Evolutionary conservation across 2,888 invertebrate genomes (phyloP), one percentile per base, ranked within the genome.

Genomic region (Netelia melanura): DNA sequence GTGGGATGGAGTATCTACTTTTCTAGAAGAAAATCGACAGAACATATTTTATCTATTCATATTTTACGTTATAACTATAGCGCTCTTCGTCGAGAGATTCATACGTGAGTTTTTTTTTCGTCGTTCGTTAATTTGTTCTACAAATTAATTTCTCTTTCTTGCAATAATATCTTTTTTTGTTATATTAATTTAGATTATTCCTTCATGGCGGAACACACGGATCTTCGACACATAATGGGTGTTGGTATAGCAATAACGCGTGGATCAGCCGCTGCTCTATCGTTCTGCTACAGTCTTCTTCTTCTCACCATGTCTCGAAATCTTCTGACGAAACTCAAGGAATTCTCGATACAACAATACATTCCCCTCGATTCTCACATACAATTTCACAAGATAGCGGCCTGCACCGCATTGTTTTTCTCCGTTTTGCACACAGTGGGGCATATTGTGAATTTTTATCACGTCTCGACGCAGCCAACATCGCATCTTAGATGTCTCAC

Each of bases 361-460:
- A 98, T 98, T 80, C 98, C 98, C 0, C 94, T 98, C 25, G 99
- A 99, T 93, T 97, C 98, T 0, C 98, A 99, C 91, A 98, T 99
- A 77, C 98, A 98, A 91, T 99, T 99, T 93, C 99, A 99, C 94
- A 99, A 99, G 94, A 98, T 99, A 77, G 98, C 98, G 0, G 99
- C 99, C 0, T 97, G 98, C 89, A 99, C 99, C 0, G 98, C 98
- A 0, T 94, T 98, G 0, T 98, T 99, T 94, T 99, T 99, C 94
- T 98, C 98, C 0, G 94, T 98, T 0, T 95, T 98, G 0, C 99
- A 99, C 92, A 98, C 98, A 0, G 97, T 98, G 2, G 99, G 99
- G 0, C 99, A 99, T 91, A 97, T 99, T 92, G 98, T 99, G 48
- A 99, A 99, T 94, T 99, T 99, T 94, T 99, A 99, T 93, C 99